These are phyloP conservation scores for Gerris buenoi DNA, from an alignment of 1,140 invertebrate species.

Conservation along the genomic window DNA sequence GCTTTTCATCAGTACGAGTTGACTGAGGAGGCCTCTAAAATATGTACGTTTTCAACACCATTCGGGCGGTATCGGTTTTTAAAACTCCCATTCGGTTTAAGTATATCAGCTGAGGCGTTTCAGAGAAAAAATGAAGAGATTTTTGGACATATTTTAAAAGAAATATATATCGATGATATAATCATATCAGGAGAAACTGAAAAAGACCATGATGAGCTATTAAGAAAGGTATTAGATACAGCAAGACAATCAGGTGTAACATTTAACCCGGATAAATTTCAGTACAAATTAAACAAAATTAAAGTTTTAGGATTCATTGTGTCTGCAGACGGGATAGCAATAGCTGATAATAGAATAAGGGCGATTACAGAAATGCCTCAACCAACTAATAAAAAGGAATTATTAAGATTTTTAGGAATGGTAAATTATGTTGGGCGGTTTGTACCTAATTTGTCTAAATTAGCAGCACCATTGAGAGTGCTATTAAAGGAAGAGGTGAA, in stretches of 20 bases:
- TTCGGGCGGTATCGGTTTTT: background rate
- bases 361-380: background rate
- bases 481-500: background rate
- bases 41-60: background rate
- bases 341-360: background rate
- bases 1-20: background rate
- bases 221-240: background rate
- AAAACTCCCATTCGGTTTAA: background rate
- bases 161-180: background rate
- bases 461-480: background rate
- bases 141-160: background rate
- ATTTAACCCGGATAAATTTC: background rate
- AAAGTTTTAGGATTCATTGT: background rate
- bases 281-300: background rate
- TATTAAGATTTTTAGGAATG: background rate
- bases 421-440: background rate
- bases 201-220: background rate
- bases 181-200: background rate
- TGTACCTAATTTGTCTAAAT: background rate
- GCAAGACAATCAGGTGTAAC: background rate
- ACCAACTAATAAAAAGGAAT: background rate
- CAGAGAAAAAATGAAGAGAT: background rate
- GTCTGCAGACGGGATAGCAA: background rate
- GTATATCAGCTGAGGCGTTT: background rate
- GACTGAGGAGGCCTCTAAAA: background rate